Base-by-base conservation (phyloP, 1,140 invertebrate species). In the Potamilus streckersoni region DNA sequence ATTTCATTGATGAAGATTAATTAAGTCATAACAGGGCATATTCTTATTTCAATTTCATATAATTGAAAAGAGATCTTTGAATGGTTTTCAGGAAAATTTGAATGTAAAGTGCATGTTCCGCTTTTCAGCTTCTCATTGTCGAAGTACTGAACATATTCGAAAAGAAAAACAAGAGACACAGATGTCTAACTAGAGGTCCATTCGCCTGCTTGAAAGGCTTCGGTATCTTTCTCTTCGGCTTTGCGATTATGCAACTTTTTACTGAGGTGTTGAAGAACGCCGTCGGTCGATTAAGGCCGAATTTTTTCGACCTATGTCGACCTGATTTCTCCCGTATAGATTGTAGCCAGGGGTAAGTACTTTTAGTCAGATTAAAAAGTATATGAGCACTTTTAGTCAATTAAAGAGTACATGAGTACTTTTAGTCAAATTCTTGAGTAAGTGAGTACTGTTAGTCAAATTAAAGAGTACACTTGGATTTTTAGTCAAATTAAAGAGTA, bases 231-330 rank as follows among this genome's bases (percentile, higher is more conserved):
- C 93, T 93, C 56, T 97, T 97, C 88, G 96, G 96, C 0, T 94
- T 94, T 19, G 93, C 93, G 2, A 93, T 93, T 76, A 95, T 72
- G 31, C 62, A 82, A 88, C 89, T 96, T 19, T 93, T 93, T 13
- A 97, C 96, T 8, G 96, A 98, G 84, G 93, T 97, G 80, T 95
- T 94, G 31, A 98, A 98, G 90, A 98, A 97, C 81, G 94, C 94
- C 2, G 94, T 98, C 76, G 97, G 97, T 49, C 92, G 97, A 67
- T 90, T 98, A 72, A 91, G 97, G 19, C 97, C 97, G 14, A 96
- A 99, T 90, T 99, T 98, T 90, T 93, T 97, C 79, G 91, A 92
- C 80, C 90, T 78, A 85, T 93, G 93, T 71, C 71, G 77, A 14
- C 85, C 85, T 13, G 67, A 81, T 56, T 75, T 78, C 58, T 38